Evolutionary conservation across 2,888 invertebrate genomes (phyloP).

Genomic region (Perdita meconis): DNA sequence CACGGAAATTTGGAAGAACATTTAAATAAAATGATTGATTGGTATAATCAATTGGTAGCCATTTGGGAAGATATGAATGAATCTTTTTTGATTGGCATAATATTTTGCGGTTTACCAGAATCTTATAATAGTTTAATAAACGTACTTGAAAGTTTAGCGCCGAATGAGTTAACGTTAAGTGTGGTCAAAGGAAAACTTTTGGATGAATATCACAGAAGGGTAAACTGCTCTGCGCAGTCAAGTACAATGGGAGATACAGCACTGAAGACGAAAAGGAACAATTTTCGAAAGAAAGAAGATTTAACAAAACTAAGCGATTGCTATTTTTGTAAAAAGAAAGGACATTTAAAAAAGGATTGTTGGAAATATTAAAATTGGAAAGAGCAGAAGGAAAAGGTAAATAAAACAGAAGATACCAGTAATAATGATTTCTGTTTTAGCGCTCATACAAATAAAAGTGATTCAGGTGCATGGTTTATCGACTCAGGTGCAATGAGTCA

Average conservation of each 20-base stretch:
- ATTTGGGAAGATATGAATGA: conserved; percentile 56
- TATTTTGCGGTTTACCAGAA: not conserved
- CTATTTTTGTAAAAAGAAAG: conserved; percentile 21
- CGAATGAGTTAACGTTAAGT: not conserved
- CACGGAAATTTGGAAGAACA: not conserved
- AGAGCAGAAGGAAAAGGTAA: conserved; percentile 6
- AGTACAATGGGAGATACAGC: no score
- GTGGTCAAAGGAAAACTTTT: not conserved
- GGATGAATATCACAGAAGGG: not conserved
- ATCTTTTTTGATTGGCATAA: not conserved
- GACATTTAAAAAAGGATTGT: conserved; percentile 26
- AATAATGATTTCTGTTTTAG: conserved; percentile 11
- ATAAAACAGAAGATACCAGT: not conserved
- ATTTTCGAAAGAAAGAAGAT: not conserved
- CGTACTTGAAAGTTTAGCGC: not conserved
- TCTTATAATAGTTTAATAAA: not conserved
- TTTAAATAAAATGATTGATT: not conserved
- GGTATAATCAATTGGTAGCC: not conserved
- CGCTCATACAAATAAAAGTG: not conserved
- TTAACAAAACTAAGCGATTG: not conserved
- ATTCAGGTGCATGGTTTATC: not conserved
- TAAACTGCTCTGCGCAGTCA: not conserved
- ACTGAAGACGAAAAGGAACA: not conserved
- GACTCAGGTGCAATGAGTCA: not conserved
- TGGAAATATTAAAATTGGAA: conserved; percentile 21